phyloP scores from a whole-genome alignment of 2,113 vertebrate genomes.

The Mormyrus lacerda region DNA sequence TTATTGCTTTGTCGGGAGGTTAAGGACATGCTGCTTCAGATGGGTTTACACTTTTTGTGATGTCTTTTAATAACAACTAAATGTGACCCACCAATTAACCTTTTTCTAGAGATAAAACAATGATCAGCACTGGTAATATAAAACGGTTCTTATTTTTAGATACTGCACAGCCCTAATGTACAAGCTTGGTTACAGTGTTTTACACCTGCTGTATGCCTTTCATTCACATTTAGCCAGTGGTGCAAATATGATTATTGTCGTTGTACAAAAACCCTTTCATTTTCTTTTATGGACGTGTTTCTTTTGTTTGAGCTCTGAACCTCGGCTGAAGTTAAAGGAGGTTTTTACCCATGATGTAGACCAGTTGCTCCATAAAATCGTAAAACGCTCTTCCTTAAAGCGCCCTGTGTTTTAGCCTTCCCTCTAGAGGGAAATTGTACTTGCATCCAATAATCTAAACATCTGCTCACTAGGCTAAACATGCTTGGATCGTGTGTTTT shows the following conservation, averaged over 20 bases:
- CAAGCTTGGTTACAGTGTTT: neutral
- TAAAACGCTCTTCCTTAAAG: neutral
- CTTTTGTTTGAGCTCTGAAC: neutral
- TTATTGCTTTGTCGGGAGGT: neutral
- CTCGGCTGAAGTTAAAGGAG: neutral
- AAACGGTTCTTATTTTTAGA: neutral
- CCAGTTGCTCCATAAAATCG: neutral
- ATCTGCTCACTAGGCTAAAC: neutral
- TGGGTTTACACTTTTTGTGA: neutral
- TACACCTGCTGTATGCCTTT: neutral
- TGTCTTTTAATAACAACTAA: neutral
- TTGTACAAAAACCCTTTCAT: neutral
- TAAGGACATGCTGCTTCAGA: neutral
- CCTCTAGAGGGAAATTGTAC: neutral
- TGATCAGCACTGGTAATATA: neutral
- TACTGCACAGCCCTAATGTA: neutral
- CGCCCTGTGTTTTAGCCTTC: neutral
- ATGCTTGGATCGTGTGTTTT: neutral
- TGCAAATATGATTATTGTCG: neutral
- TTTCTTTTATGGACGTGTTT: neutral
- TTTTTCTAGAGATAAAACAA: neutral
- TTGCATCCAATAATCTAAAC: neutral
- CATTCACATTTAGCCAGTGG: neutral
- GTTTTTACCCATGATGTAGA: neutral
- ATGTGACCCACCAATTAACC: neutral